Base-by-base conservation (phyloP, 2,113 vertebrate species). In the Edolisoma coerulescens region DNA sequence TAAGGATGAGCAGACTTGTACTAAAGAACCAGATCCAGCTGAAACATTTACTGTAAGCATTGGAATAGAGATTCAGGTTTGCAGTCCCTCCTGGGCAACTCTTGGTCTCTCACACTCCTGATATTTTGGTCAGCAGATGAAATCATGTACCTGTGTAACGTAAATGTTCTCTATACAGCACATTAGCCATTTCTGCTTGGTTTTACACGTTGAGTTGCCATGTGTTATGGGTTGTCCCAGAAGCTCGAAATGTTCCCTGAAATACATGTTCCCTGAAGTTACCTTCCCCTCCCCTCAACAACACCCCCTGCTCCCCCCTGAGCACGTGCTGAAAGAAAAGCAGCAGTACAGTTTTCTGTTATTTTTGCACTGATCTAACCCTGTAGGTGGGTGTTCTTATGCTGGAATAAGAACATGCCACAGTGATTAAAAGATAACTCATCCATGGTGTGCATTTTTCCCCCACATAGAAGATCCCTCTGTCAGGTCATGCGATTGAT, bases 401-500 rank as follows among this genome's bases (percentile, higher is more conserved):
- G 32, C 57, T 82, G 44, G 12, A 75, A 87, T 32, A 45, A 39
- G 76, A 87, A 47, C 7, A 11, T 13, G 32, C 27, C 3, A 16
- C 45, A 61, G 41, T 68, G 35, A 53, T 75, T 76, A 71, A 84
- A 75, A 54, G 39, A 18, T 15, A 81, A 22, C 22, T 91, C 27
- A 42, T 75, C 52, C 0, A 0, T 16, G 41, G 4, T 75, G 33
- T 35, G 49, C 35, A 2, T n/a, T 56, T 93, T 53, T 6, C 47
- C 52, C 54, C 47, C 22, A 41, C 2, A 3, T 1, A 52, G 28
- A 82, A n/a, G n/a, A 49, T 76, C 35, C 21, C 10, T 19, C 17
- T 56, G 52, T 45, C 15, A 7, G 44, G 84, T 76, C 2, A 0
- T 30, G 16, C 2, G 2, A 1, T 6, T 59, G 23, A 28, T 70